Percentiles rank a stretch among this genome's conserved stretches.
Conservation (phyloP, 1,140 invertebrate species). For the Oncopodura yosiiana region DNA sequence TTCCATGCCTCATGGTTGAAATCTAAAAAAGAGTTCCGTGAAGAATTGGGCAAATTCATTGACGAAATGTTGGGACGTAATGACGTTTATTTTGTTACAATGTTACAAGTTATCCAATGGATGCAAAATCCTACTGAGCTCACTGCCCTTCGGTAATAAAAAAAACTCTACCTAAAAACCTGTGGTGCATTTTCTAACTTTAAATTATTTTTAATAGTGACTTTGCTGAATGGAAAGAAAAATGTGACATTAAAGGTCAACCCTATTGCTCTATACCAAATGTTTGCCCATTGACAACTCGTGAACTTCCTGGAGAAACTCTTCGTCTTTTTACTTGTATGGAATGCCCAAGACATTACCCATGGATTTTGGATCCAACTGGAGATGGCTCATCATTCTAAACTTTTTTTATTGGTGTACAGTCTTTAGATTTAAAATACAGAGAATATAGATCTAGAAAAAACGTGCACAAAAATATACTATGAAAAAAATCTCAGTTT, state of each 20-base stretch:
- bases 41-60: slow-evolving; percentile 84
- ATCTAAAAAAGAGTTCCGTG: slow-evolving; percentile 84
- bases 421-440: neutral
- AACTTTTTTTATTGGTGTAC: slow-evolving; percentile 6
- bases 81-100: slow-evolving; percentile 90
- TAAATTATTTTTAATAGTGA: too few species aligned
- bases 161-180: too few species aligned
- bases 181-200: too few species aligned
- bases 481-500: too few species aligned
- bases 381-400: slow-evolving; percentile 75
- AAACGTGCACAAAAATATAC: too few species aligned
- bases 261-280: slow-evolving; percentile 85
- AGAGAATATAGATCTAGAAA: neutral
- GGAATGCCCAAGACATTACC: slow-evolving; percentile 91
- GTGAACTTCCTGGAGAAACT: slow-evolving; percentile 84
- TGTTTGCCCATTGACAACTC: slow-evolving; percentile 74
- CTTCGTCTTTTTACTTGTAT: slow-evolving; percentile 86
- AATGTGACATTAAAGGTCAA: slow-evolving; percentile 87
- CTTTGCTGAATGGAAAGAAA: slow-evolving; percentile 91
- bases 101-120: slow-evolving; percentile 92
- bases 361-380: slow-evolving; percentile 88
- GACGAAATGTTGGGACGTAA: slow-evolving; percentile 80
- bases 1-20: slow-evolving; percentile 94
- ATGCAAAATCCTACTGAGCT: slow-evolving; percentile 91
- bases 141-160: slow-evolving; percentile 63